Percentiles rank a stretch among this genome's conserved stretches.
These are phyloP conservation scores for Gadopsis marmoratus DNA, from an alignment of 2,797 vertebrate species.

Conservation along the genomic window DNA sequence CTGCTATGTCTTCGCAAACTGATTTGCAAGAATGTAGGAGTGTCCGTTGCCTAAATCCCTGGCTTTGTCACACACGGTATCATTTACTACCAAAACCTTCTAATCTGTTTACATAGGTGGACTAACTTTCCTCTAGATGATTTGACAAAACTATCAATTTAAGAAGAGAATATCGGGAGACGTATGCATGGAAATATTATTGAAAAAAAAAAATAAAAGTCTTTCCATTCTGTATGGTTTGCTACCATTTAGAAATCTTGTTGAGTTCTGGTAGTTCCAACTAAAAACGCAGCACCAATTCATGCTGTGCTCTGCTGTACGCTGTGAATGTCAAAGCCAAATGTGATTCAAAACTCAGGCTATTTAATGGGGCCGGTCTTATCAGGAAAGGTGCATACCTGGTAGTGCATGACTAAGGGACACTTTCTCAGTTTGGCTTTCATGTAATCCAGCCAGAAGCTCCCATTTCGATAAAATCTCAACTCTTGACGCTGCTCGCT, in stretches of 20 bases:
- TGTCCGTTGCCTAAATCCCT: background rate
- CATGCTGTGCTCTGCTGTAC: background rate
- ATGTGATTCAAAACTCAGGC: background rate
- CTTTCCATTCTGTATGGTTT: background rate
- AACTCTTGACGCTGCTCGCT: slow-evolving; percentile 38
- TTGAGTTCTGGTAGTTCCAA: background rate
- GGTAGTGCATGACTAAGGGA: slow-evolving; percentile 20
- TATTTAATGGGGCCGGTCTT: slow-evolving; percentile 7
- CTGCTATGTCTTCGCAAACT: slow-evolving; percentile 13
- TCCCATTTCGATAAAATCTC: slow-evolving; percentile 36
- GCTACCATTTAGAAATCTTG: background rate
- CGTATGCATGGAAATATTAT: background rate
- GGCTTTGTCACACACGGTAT: background rate
- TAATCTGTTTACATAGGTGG: background rate
- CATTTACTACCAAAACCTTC: background rate
- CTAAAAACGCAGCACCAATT: background rate
- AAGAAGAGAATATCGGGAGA: background rate
- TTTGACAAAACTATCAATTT: background rate
- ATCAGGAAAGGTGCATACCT: slow-evolving; percentile 36
- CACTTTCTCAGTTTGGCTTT: slow-evolving; percentile 44
- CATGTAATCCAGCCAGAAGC: slow-evolving; percentile 23
- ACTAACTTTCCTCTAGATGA: background rate
- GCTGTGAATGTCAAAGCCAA: background rate
- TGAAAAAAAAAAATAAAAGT: background rate
- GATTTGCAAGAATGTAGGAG: slow-evolving; percentile 8